A percentile compares a stretch with the other conserved stretches of the same genome.
Evolutionary conservation across 2,888 invertebrate genomes (phyloP).

Genomic region (Silvanus unidentatus): DNA sequence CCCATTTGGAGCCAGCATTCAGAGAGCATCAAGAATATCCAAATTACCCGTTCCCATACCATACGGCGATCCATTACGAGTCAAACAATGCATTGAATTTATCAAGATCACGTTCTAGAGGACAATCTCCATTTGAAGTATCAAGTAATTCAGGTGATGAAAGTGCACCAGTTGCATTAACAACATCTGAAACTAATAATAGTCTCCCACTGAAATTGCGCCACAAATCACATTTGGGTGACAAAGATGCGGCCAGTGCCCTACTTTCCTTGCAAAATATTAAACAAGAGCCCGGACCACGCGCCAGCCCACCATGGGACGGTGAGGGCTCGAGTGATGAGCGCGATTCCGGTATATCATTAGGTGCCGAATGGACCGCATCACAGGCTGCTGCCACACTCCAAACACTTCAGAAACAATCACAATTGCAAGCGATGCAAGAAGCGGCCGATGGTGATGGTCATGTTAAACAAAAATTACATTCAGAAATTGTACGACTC

Average conservation of each 20-base stretch:
- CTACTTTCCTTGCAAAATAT: constrained; percentile 78
- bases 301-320: constrained; percentile 80
- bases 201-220: constrained; percentile 84
- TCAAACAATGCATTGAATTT: constrained; percentile 68
- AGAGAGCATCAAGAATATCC: constrained; percentile 47
- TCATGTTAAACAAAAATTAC: constrained; percentile 69
- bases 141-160: constrained; percentile 67
- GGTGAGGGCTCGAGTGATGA: constrained; percentile 88
- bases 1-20: constrained; percentile 50
- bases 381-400: constrained; percentile 40
- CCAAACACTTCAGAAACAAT: constrained; percentile 41
- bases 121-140: constrained; percentile 73
- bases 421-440: constrained; percentile 39
- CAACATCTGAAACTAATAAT: constrained; percentile 59
- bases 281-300: constrained; percentile 76
- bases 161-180: constrained; percentile 43
- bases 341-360: constrained; percentile 81
- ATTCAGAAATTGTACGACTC: constrained; percentile 79
- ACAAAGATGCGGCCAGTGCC: constrained; percentile 80
- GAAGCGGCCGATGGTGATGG: constrained; percentile 39
- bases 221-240: constrained; percentile 85
- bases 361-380: constrained; percentile 63
- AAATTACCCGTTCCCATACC: constrained; percentile 38
- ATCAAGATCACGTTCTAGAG: constrained; percentile 48
- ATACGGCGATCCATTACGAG: constrained; percentile 49